These are phyloP conservation scores for Galaxias olidus DNA, from an alignment of 2,797 vertebrate genomes.

Conservation along the genomic window DNA sequence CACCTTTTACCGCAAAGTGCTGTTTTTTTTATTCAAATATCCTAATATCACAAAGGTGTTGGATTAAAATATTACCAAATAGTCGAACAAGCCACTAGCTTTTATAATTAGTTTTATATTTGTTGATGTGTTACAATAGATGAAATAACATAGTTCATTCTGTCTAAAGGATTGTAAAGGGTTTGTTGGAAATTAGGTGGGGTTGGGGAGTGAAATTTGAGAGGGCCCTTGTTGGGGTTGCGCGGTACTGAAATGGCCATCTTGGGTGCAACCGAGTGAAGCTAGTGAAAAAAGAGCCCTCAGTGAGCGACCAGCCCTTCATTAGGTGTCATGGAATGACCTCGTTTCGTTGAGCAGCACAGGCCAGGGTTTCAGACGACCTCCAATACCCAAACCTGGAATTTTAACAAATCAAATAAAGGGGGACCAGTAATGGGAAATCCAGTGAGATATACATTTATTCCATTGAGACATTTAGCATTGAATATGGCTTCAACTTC, in stretches of 20 bases:
- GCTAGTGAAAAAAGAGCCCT: slow-evolving; percentile 63
- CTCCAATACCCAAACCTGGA: no score
- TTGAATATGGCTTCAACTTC: not conserved
- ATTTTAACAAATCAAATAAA: no score
- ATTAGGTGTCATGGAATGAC: slow-evolving; percentile 50
- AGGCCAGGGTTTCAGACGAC: slow-evolving; percentile 23
- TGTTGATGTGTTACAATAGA: slow-evolving; percentile 33
- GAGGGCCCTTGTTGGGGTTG: slow-evolving; percentile 33
- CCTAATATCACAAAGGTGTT: slow-evolving; percentile 30
- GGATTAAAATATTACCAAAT: slow-evolving; percentile 22
- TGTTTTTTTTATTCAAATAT: slow-evolving; percentile 36
- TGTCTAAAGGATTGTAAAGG: slow-evolving; percentile 41
- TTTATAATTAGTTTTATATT: slow-evolving; percentile 28
- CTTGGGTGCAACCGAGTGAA: slow-evolving; percentile 38
- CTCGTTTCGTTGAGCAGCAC: slow-evolving; percentile 37
- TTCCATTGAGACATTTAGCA: not conserved
- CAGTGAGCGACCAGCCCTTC: slow-evolving; percentile 50
- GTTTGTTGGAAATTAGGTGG: slow-evolving; percentile 47
- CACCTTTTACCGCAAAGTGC: slow-evolving; percentile 49
- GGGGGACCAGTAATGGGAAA: no score
- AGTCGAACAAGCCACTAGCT: not conserved
- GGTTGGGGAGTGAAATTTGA: slow-evolving; percentile 60
- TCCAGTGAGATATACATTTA: no score
- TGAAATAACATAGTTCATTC: slow-evolving; percentile 41
- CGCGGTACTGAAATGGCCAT: slow-evolving; percentile 38